phyloP scores from a whole-genome alignment of 2,113 vertebrate species.

The Phocoena sinus region DNA sequence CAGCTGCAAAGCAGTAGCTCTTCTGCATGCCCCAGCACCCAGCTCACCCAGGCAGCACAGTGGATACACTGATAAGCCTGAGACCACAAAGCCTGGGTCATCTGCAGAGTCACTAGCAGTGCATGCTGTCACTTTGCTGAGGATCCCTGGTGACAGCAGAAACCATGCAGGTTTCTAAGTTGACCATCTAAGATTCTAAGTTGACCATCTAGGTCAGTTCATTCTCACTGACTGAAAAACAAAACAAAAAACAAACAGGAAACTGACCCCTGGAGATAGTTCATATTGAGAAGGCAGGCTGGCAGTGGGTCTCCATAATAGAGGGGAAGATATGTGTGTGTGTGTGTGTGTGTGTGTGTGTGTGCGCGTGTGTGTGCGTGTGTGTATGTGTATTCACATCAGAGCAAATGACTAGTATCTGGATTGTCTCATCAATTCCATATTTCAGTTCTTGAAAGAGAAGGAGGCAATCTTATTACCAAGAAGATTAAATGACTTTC shows the following conservation, averaged over 20 bases:
- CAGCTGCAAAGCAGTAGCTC: not conserved
- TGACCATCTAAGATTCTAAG: not conserved
- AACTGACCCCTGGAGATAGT: not conserved
- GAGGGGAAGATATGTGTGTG: rapidly evolving
- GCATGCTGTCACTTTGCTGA: not conserved
- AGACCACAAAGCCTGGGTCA: not conserved
- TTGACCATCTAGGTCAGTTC: not conserved
- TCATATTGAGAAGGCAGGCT: not conserved
- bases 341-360: not conserved
- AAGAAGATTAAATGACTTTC: not conserved
- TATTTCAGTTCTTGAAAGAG: not conserved
- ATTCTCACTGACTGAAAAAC: not conserved
- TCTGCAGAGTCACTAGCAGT: not conserved
- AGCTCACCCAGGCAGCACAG: not conserved
- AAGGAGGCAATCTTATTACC: not conserved
- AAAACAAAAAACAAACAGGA: not conserved
- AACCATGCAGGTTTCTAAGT: not conserved
- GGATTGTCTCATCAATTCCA: not conserved
- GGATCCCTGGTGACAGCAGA: not conserved
- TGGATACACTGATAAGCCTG: not conserved
- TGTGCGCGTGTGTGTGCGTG: too few relatives aligned
- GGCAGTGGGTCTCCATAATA: not conserved
- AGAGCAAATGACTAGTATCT: not conserved
- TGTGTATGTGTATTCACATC: not conserved
- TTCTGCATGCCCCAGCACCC: not conserved